phyloP scores from a whole-genome alignment of 2,888 invertebrate genomes.

The Drosophila colorata region DNA sequence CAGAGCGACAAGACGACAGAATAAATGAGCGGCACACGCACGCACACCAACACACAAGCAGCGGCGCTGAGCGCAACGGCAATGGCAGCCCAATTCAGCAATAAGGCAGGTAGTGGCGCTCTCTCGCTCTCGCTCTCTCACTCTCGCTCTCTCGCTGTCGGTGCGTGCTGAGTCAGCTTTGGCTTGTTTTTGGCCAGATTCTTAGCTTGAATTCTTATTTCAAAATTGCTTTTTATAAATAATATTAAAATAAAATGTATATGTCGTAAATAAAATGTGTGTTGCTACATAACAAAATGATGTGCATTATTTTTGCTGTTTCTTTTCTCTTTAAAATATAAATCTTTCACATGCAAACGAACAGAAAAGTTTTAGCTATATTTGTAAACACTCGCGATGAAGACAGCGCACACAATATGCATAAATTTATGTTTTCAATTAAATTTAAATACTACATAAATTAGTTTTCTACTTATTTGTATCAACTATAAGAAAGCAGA shows the following conservation, averaged over 20 bases:
- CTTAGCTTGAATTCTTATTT: constrained; percentile 21
- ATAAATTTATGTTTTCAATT: constrained; percentile 30
- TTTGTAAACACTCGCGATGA: constrained; percentile 4
- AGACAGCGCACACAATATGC: constrained; percentile 5
- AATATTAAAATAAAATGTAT: background rate
- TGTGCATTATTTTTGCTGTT: background rate
- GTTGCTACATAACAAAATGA: background rate
- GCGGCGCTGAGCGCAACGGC: background rate
- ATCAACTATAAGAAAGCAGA: constrained; percentile 5
- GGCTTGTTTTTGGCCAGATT: constrained; percentile 44
- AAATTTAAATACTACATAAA: constrained; percentile 32
- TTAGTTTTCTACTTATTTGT: constrained; percentile 11
- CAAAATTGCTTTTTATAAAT: background rate
- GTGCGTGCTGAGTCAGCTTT: constrained; percentile 36
- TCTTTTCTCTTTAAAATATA: background rate
- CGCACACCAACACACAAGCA: constrained; percentile 2
- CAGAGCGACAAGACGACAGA: constrained; percentile 46
- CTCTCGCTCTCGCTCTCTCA: constrained; percentile 23
- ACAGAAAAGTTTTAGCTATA: background rate
- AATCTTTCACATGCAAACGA: background rate
- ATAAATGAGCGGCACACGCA: constrained; percentile 49
- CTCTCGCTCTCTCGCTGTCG: constrained; percentile 16
- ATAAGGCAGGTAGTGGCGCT: constrained; percentile 55
- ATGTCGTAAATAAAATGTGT: background rate
- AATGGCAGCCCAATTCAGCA: constrained; percentile 61